phyloP scores from a whole-genome alignment of 2,797 vertebrate genomes.

The Aldrovandia affinis region DNA sequence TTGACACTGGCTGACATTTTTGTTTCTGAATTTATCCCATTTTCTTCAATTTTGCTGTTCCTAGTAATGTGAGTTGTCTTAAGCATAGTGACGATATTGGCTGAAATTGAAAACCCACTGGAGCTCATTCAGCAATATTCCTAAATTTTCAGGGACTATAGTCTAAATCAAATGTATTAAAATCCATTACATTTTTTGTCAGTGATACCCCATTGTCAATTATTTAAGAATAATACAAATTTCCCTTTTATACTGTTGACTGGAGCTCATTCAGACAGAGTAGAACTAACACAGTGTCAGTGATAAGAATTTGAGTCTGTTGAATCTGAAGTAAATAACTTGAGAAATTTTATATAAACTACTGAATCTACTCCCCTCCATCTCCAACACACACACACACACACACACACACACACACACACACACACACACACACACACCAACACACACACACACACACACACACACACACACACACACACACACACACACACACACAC shows the following conservation, averaged over 20 bases:
- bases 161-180: conserved; percentile 39
- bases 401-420: neutral
- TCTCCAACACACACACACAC: conserved; percentile 23
- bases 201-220: no score
- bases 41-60: no score
- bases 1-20: no score
- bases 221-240: no score
- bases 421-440: neutral
- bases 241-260: no score
- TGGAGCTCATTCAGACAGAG: no score
- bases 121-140: conserved; percentile 23
- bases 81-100: conserved; percentile 33
- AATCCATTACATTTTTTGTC: no score
- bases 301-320: conserved; percentile 45
- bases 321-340: conserved; percentile 38
- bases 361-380: conserved; percentile 28
- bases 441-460: no score
- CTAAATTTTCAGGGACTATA: no score
- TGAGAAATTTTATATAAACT: conserved; percentile 39
- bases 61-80: no score
- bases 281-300: conserved; percentile 44
- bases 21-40: no score
- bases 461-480: neutral
- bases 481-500: conserved; percentile 3
- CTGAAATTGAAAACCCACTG: conserved; percentile 36